Evolutionary conservation across 2,888 invertebrate species (phyloP).

Genomic region (Diarsia mendica): DNA sequence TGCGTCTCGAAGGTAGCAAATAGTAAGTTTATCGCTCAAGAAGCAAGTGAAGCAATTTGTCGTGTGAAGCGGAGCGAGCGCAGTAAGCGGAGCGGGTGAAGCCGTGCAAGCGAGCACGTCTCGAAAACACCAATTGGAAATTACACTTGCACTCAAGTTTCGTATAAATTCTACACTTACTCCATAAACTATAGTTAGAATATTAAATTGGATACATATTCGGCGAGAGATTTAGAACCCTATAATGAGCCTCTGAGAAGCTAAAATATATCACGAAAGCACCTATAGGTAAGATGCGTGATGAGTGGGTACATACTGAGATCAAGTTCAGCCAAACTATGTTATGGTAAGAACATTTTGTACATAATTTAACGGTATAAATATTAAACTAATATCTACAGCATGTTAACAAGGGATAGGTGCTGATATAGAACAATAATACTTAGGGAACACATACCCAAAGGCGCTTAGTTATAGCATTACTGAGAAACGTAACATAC

Average conservation of each 20-base stretch:
- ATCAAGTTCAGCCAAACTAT: neutral
- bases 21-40: slow-evolving; percentile 57
- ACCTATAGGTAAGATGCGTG: neutral
- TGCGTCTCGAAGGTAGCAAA: slow-evolving; percentile 50
- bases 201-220: slow-evolving; percentile 6
- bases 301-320: no score
- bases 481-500: neutral
- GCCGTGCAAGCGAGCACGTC: slow-evolving; percentile 65
- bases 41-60: slow-evolving; percentile 70
- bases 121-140: slow-evolving; percentile 66
- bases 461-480: neutral
- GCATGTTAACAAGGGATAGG: neutral
- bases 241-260: neutral
- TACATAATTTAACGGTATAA: neutral
- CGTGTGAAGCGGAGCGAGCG: slow-evolving; percentile 55
- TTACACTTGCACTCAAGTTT: slow-evolving; percentile 57
- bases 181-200: slow-evolving; percentile 4
- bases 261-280: neutral
- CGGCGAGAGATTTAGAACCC: neutral
- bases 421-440: neutral
- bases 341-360: neutral
- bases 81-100: slow-evolving; percentile 51
- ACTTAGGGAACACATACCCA: neutral
- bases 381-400: neutral
- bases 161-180: slow-evolving; percentile 33